Evolutionary conservation across 1,140 invertebrate species (phyloP).

Genomic region (Cydia splendana): DNA sequence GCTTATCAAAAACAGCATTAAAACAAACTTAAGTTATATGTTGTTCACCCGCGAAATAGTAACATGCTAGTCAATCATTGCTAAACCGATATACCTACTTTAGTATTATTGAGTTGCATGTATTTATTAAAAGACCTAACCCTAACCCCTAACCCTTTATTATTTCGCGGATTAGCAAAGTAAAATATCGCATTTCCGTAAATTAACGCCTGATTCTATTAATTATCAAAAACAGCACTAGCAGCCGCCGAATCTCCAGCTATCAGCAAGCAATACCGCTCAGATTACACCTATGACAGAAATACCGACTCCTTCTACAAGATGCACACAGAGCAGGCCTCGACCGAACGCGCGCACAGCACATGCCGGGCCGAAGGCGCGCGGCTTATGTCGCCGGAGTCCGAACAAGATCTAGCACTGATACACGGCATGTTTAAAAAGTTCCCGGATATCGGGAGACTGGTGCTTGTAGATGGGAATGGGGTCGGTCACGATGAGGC

Average conservation of each 20-base stretch:
- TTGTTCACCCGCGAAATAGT: no score
- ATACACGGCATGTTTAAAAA: slow-evolving; percentile 56
- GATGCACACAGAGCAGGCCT: neutral
- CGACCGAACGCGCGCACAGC: slow-evolving; percentile 53
- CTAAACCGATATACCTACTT: no score
- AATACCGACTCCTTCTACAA: slow-evolving; percentile 18
- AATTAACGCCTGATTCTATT: no score
- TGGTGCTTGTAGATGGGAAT: slow-evolving; percentile 48
- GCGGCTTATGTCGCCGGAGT: slow-evolving; percentile 49
- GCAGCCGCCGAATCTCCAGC: neutral
- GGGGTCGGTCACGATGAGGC: slow-evolving; percentile 42
- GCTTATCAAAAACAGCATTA: no score
- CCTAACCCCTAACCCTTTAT: no score
- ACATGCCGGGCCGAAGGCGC: slow-evolving; percentile 55
- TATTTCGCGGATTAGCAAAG: no score
- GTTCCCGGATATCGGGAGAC: slow-evolving; percentile 54
- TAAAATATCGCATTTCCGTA: no score
- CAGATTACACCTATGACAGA: slow-evolving; percentile 10
- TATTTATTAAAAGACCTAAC: no score
- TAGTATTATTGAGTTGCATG: no score
- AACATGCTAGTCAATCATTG: no score
- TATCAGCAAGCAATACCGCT: neutral
- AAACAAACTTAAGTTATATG: no score
- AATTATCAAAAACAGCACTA: neutral
- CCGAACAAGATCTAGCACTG: slow-evolving; percentile 45